A percentile compares a stretch with the other conserved stretches of the same genome.
These are phyloP conservation scores for Electrona antarctica DNA, from an alignment of 2,113 vertebrate genomes.

Conservation along the genomic window DNA sequence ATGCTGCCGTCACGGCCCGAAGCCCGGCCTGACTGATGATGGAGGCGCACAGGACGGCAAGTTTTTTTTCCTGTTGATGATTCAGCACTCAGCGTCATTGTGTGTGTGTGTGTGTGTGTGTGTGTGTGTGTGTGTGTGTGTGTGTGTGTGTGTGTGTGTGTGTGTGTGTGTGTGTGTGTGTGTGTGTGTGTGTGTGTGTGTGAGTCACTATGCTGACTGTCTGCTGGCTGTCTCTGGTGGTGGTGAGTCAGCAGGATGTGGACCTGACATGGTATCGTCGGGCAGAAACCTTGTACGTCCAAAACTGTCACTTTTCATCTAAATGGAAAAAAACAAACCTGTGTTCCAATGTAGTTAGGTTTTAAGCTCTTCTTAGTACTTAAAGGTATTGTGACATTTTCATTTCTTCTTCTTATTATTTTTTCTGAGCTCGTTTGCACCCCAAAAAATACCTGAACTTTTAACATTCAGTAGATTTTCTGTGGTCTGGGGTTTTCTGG, in stretches of 20 bases:
- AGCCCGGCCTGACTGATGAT: constrained; percentile 54
- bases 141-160: constrained; percentile 14
- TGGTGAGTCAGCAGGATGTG: constrained; percentile 12
- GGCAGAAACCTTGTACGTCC: no score
- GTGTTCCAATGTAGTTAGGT: no score
- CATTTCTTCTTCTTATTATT: not conserved
- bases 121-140: not conserved
- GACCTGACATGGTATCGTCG: not conserved
- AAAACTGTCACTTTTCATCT: no score
- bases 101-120: constrained; percentile 10
- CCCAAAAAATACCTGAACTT: no score
- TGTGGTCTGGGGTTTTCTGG: no score
- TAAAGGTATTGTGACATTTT: no score
- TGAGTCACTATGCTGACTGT: constrained; percentile 1
- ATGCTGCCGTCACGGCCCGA: not conserved
- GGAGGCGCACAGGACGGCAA: constrained; percentile 36
- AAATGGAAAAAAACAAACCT: not conserved
- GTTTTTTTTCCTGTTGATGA: constrained; percentile 66
- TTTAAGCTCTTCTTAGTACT: not conserved
- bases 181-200: not conserved
- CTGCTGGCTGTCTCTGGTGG: constrained; percentile 2
- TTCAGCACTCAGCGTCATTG: constrained; percentile 55
- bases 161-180: not conserved
- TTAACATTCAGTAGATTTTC: no score
- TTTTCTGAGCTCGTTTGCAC: not conserved